Conservation (phyloP, 2,113 vertebrate genomes). For the Clinocottus analis region DNA sequence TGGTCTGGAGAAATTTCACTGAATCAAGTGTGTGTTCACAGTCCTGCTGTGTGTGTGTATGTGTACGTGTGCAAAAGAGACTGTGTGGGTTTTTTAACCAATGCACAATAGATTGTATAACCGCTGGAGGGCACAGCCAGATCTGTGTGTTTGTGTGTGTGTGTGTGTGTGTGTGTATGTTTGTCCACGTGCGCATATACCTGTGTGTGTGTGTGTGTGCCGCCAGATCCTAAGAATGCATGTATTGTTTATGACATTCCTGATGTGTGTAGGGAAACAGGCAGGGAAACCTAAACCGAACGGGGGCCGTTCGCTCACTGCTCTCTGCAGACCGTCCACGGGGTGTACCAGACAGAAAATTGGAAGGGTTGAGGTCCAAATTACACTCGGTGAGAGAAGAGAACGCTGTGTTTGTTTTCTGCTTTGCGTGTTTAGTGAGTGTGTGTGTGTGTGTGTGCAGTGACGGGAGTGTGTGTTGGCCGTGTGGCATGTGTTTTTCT, state of each 20-base stretch:
- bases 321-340: slow-evolving; percentile 71
- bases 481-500: slow-evolving; percentile 57
- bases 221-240: slow-evolving; percentile 69
- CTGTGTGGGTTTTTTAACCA: slow-evolving; percentile 39
- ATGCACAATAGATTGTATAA: slow-evolving; percentile 60
- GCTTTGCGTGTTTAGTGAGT: slow-evolving; percentile 44
- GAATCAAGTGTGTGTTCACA: slow-evolving; percentile 60
- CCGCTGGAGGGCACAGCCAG: slow-evolving; percentile 33
- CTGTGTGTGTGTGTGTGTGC: slow-evolving; percentile 17
- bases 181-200: slow-evolving; percentile 3
- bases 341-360: slow-evolving; percentile 82
- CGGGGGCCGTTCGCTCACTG: slow-evolving; percentile 50
- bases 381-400: slow-evolving; percentile 79
- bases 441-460: slow-evolving; percentile 55
- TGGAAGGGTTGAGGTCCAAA: slow-evolving; percentile 79
- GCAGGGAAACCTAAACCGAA: slow-evolving; percentile 72
- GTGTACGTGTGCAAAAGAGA: slow-evolving; percentile 11
- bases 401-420: slow-evolving; percentile 80
- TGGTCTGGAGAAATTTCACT: slow-evolving; percentile 44
- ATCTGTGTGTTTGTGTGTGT: background rate
- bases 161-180: background rate
- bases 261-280: slow-evolving; percentile 69
- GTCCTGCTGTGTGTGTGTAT: slow-evolving; percentile 31
- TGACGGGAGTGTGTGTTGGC: slow-evolving; percentile 53
- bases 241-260: slow-evolving; percentile 79